These are phyloP conservation scores for Macrophya annulata DNA, from an alignment of 2,888 invertebrate species.

Conservation along the genomic window DNA sequence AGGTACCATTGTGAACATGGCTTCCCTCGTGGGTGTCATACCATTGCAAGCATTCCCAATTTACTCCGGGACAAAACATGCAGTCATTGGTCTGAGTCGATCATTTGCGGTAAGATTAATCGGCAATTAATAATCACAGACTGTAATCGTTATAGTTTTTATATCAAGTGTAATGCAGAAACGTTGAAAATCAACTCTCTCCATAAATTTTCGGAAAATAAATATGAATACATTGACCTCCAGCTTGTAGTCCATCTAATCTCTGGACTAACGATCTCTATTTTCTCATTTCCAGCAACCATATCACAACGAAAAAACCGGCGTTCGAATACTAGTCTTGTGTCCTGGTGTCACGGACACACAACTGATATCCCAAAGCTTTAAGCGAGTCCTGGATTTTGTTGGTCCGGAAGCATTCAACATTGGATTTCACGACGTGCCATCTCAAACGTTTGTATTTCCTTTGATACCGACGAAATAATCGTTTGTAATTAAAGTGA, in stretches of 20 bases:
- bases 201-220: neutral
- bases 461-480: neutral
- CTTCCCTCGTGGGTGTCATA: slow-evolving; percentile 83
- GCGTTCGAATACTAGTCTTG: slow-evolving; percentile 76
- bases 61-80: slow-evolving; percentile 83
- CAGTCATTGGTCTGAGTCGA: slow-evolving; percentile 76
- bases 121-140: too few species aligned
- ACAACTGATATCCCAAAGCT: slow-evolving; percentile 70
- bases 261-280: neutral
- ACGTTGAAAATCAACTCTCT: neutral
- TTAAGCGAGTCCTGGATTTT: neutral
- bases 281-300: slow-evolving; percentile 61
- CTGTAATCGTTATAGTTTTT: neutral
- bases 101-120: slow-evolving; percentile 72
- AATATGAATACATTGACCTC: neutral
- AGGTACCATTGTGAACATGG: slow-evolving; percentile 85
- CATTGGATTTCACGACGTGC: neutral
- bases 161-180: neutral
- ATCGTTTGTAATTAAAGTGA: neutral
- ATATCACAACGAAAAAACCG: slow-evolving; percentile 73
- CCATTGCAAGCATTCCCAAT: slow-evolving; percentile 81
- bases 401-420: neutral
- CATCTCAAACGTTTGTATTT: slow-evolving; percentile 10
- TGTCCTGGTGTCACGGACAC: slow-evolving; percentile 77
- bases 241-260: neutral